Evolutionary conservation across 2,113 vertebrate species (phyloP).

Genomic region (Hypomesus transpacificus): DNA sequence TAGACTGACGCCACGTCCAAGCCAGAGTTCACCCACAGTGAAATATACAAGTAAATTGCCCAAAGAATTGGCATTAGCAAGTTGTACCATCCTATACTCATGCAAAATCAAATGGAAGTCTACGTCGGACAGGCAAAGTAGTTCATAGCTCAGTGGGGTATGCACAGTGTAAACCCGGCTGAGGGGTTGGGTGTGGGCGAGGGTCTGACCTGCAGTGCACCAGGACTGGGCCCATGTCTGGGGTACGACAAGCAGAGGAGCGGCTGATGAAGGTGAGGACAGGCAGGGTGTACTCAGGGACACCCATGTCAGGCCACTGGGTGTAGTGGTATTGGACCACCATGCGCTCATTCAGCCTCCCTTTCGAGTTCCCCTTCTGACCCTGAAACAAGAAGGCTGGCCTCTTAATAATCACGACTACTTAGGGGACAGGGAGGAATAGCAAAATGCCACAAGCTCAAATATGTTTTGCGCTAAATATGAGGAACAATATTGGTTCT

Average conservation of each 20-base stretch:
- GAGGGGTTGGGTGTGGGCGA: too few relatives aligned
- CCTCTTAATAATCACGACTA: too few relatives aligned
- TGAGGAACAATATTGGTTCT: background rate
- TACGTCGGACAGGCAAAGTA: too few relatives aligned
- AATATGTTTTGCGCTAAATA: too few relatives aligned
- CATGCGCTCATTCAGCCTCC: constrained; percentile 84
- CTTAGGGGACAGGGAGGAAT: background rate
- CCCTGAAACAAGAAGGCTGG: constrained; percentile 65
- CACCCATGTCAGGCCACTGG: constrained; percentile 99
- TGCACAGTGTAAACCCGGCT: too few relatives aligned
- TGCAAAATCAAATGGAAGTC: too few relatives aligned
- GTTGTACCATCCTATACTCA: too few relatives aligned
- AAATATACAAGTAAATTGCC: too few relatives aligned
- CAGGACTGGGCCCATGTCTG: constrained; percentile 87
- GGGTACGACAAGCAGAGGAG: constrained; percentile 81
- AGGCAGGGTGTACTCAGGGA: constrained; percentile 92
- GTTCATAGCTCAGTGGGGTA: too few relatives aligned
- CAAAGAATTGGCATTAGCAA: too few relatives aligned
- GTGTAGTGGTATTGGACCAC: constrained; percentile 98
- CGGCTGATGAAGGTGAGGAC: constrained; percentile 96
- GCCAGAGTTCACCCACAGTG: too few relatives aligned
- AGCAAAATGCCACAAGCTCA: background rate
- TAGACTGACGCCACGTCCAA: too few relatives aligned
- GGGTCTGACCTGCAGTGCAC: constrained; percentile 92
- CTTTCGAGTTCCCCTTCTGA: constrained; percentile 90